phyloP scores from a whole-genome alignment of 2,888 invertebrate species.

The Pomacea canaliculata region DNA sequence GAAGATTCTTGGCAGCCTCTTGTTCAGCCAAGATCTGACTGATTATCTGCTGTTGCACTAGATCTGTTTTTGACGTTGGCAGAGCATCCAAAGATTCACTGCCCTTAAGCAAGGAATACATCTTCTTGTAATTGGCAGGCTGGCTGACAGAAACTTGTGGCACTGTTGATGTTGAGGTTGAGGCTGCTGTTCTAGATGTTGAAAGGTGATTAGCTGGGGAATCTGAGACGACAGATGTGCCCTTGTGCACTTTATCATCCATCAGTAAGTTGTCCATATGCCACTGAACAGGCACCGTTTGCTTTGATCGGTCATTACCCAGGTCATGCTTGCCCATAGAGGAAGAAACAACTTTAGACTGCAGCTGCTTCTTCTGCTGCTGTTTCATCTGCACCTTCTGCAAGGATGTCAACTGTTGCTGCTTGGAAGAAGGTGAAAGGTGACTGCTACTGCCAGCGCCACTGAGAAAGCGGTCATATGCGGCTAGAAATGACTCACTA shows the following conservation, averaged over 20 bases:
- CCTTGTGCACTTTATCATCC: neutral
- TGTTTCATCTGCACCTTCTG: conserved; percentile 20
- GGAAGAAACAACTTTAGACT: conserved; percentile 6
- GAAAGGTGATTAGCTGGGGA: neutral
- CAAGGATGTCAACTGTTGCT: conserved; percentile 9
- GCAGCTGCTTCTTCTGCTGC: conserved; percentile 16
- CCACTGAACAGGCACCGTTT: conserved; percentile 15
- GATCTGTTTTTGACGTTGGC: neutral
- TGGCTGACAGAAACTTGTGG: neutral
- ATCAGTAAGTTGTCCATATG: conserved; percentile 16
- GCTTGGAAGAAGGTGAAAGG: neutral
- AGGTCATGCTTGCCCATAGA: conserved; percentile 16
- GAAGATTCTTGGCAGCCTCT: neutral
- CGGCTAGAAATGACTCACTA: conserved; percentile 10
- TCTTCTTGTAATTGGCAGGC: neutral
- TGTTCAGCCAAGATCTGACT: conserved; percentile 23
- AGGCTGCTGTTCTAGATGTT: neutral
- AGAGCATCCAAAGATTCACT: neutral
- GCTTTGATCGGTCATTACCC: conserved; percentile 13
- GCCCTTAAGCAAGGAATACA: conserved; percentile 1
- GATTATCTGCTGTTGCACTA: conserved; percentile 22
- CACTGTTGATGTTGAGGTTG: neutral
- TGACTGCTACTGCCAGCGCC: conserved; percentile 5
- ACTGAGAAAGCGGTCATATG: conserved; percentile 14
- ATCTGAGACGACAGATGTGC: neutral